A percentile compares a stretch with the other conserved stretches of the same genome.
phyloP scores from a whole-genome alignment of 2,888 invertebrate genomes.

The Orchestes rusci region DNA sequence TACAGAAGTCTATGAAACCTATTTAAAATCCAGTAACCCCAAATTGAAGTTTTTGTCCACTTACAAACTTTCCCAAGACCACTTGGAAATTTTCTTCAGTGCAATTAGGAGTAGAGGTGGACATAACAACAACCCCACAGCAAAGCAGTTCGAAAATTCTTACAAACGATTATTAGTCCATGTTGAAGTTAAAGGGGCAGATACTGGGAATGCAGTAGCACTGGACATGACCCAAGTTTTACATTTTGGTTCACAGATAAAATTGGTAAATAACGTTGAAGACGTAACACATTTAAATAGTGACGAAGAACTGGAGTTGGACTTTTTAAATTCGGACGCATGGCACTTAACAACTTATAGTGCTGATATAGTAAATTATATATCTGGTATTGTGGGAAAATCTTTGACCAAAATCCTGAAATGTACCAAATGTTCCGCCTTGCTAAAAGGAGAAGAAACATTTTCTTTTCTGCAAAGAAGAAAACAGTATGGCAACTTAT shows the following conservation, averaged over 20 bases:
- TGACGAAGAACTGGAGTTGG: not conserved
- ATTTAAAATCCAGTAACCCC: too few species aligned
- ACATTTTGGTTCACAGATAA: conserved; percentile 6
- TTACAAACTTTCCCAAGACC: conserved; percentile 19
- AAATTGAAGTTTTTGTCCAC: conserved; percentile 9
- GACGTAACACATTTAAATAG: too few species aligned
- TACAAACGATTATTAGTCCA: conserved; percentile 18
- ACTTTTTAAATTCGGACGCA: conserved; percentile 7
- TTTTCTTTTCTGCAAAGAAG: too few species aligned
- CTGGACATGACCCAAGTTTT: conserved; percentile 4
- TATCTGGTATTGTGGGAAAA: too few species aligned
- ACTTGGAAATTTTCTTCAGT: conserved; percentile 25
- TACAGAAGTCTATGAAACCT: not conserved
- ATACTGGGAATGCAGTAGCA: conserved; percentile 9
- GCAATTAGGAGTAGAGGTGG: conserved; percentile 23
- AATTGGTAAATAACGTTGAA: too few species aligned
- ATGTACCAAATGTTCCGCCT: too few species aligned
- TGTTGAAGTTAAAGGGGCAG: conserved; percentile 10
- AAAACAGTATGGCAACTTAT: too few species aligned
- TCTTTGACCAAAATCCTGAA: too few species aligned
- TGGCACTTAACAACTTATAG: conserved; percentile 11
- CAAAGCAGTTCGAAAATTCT: conserved; percentile 21
- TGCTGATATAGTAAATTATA: too few species aligned
- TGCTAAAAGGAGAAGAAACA: too few species aligned
- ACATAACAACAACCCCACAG: conserved; percentile 24